These are phyloP conservation scores for Sisyra terminalis DNA, from an alignment of 2,888 invertebrate genomes.

Conservation along the genomic window DNA sequence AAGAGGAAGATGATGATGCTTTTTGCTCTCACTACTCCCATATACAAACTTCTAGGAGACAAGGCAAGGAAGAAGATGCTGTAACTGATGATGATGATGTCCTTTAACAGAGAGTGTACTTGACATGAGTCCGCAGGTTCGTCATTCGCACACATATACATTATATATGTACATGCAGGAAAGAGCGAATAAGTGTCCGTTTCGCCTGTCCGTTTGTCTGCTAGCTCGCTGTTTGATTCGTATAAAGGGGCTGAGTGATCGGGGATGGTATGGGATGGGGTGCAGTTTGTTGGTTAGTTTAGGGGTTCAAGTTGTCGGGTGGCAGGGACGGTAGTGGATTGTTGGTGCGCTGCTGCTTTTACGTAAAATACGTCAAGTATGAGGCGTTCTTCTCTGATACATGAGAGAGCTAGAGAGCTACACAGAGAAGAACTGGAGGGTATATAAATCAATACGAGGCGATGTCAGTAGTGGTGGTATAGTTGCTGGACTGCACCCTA, in stretches of 20 bases:
- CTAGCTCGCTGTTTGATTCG: constrained; percentile 4
- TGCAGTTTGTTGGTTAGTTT: neutral
- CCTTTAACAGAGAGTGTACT: constrained; percentile 6
- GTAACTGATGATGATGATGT: neutral
- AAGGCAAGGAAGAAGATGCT: no score
- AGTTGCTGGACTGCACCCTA: constrained; percentile 6
- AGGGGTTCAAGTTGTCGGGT: no score
- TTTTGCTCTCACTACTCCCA: constrained; percentile 3
- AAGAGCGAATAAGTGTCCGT: neutral
- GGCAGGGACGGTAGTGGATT: neutral
- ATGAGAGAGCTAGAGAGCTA: constrained; percentile 5
- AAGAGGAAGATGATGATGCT: constrained; percentile 1
- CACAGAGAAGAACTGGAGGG: constrained; percentile 5
- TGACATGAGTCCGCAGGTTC: constrained; percentile 7
- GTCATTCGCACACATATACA: neutral
- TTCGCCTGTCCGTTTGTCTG: neutral
- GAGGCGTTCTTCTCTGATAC: neutral
- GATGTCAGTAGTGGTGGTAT: neutral
- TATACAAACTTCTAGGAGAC: constrained; percentile 3
- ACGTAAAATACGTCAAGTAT: neutral
- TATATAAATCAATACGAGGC: constrained; percentile 9
- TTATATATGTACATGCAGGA: no score
- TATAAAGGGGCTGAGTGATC: no score
- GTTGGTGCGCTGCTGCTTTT: neutral
- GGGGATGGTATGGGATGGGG: neutral